Evolutionary conservation across 1,140 invertebrate species (phyloP).

Genomic region (Varroa destructor): DNA sequence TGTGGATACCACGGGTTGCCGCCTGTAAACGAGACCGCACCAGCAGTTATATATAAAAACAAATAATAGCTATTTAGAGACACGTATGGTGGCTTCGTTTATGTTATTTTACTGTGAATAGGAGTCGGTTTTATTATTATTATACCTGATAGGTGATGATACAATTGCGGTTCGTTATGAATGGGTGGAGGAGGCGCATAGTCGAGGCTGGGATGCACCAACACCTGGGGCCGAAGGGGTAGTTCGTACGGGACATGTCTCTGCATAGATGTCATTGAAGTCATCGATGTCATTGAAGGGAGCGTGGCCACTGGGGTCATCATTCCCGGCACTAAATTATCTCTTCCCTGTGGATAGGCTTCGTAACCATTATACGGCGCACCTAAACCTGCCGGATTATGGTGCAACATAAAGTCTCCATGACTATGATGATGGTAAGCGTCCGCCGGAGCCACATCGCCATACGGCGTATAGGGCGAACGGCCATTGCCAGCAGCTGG

Average conservation of each 20-base stretch:
- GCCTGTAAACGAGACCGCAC: not conserved
- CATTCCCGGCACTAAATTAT: constrained; percentile 8
- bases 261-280: constrained; percentile 8
- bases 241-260: constrained; percentile 39
- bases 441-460: constrained; percentile 17
- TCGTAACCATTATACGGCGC: constrained; percentile 21
- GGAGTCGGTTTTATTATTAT: too few relatives aligned
- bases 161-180: constrained; percentile 5
- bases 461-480: constrained; percentile 17
- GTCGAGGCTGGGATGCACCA: constrained; percentile 34
- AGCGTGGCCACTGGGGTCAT: constrained; percentile 22
- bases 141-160: constrained; percentile 24
- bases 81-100: too few relatives aligned
- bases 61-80: too few relatives aligned
- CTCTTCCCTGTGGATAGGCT: constrained; percentile 21
- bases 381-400: too few relatives aligned
- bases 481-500: constrained; percentile 2
- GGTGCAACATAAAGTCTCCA: constrained; percentile 18
- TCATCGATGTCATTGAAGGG: constrained; percentile 3
- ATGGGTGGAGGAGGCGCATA: constrained; percentile 26
- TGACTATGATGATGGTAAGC: not conserved
- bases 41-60: not conserved
- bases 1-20: constrained; percentile 27
- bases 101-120: too few relatives aligned
- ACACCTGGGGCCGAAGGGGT: constrained; percentile 65